Conservation (phyloP, 92 coral and sea anemone genomes). For the Porites divaricata region DNA sequence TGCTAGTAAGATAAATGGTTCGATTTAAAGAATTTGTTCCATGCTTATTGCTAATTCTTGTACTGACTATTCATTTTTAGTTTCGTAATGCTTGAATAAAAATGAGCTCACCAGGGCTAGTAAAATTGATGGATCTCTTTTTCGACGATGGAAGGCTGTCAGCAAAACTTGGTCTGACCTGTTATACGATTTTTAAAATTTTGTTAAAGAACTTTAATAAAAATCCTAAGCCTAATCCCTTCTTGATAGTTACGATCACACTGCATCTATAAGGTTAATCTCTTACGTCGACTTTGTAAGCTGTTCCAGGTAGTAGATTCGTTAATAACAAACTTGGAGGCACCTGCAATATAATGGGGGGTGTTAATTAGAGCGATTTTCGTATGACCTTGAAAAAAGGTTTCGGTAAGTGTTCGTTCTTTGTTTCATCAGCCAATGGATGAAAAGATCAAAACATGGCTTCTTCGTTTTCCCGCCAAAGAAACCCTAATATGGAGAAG, state of each 20-base stretch:
- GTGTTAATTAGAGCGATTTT: too few species aligned
- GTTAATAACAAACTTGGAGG: neutral
- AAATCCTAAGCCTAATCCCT: neutral
- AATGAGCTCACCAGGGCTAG: conserved; percentile 13
- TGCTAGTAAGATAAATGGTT: too few species aligned
- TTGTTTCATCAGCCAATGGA: too few species aligned
- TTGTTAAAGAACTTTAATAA: neutral
- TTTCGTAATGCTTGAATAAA: neutral
- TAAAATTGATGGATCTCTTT: neutral
- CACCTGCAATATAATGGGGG: neutral
- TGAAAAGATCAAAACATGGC: too few species aligned
- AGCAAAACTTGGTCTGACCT: neutral
- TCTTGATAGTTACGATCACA: neutral
- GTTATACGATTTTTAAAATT: neutral
- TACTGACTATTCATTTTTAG: neutral
- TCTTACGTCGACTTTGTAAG: conserved; percentile 9
- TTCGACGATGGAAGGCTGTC: neutral
- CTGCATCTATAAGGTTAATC: neutral
- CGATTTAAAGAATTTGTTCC: too few species aligned
- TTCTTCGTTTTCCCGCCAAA: too few species aligned
- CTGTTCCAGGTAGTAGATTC: conserved; percentile 35
- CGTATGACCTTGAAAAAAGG: too few species aligned
- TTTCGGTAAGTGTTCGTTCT: too few species aligned
- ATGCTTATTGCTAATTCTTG: neutral
- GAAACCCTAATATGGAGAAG: too few species aligned